phyloP scores from a whole-genome alignment of 35 echinoderm and acorn worm species.

The Diadema setosum region DNA sequence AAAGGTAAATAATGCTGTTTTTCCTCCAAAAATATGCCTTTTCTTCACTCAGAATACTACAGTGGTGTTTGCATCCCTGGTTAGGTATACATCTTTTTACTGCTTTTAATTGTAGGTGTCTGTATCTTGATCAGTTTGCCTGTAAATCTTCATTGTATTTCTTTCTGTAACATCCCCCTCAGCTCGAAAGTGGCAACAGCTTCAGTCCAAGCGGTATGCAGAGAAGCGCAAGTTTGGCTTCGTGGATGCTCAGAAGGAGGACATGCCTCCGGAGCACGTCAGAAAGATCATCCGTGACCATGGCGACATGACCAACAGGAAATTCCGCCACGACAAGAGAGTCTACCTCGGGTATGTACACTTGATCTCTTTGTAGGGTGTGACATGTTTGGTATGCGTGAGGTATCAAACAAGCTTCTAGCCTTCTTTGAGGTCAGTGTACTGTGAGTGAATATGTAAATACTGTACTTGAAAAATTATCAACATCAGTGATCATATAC shows the following conservation, averaged over 20 bases:
- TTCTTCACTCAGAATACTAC: too few relatives aligned
- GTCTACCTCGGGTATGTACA: slow-evolving; percentile 91
- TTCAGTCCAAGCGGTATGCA: slow-evolving; percentile 96
- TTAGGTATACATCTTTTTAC: too few relatives aligned
- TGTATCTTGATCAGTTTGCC: too few relatives aligned
- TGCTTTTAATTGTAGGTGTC: too few relatives aligned
- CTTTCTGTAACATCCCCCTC: too few relatives aligned
- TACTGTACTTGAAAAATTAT: neutral
- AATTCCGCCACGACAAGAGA: slow-evolving; percentile 97
- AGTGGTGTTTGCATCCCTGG: too few relatives aligned
- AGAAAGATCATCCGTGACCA: slow-evolving; percentile 98
- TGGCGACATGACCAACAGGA: slow-evolving; percentile 99
- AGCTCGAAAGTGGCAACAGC: slow-evolving; percentile 99
- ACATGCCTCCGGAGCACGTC: slow-evolving; percentile 99
- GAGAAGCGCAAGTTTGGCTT: slow-evolving; percentile 99
- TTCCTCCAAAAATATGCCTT: too few relatives aligned
- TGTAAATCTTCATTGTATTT: too few relatives aligned
- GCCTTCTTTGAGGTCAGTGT: neutral
- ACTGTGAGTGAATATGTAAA: neutral
- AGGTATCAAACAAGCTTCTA: neutral
- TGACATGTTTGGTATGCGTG: too few relatives aligned
- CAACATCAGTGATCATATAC: neutral
- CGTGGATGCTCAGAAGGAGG: slow-evolving; percentile 93
- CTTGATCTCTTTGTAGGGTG: too few relatives aligned
- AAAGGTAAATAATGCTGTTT: too few relatives aligned